phyloP scores from a whole-genome alignment of 2,113 vertebrate species.

The Cisticola juncidis region DNA sequence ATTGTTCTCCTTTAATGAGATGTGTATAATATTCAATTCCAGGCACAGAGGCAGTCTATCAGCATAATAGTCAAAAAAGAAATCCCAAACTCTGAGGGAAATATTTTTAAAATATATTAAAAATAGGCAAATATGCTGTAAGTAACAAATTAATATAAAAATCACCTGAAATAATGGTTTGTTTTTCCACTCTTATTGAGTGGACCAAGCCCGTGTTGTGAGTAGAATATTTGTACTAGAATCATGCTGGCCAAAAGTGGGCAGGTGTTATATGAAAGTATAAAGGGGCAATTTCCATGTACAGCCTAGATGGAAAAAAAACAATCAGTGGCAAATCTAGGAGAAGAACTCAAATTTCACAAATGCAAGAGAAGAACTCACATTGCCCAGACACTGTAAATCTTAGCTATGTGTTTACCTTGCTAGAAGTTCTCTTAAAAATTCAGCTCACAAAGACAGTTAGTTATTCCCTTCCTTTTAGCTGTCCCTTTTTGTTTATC shows the following conservation, averaged over 20 bases:
- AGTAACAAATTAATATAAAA: not conserved
- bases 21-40: not conserved
- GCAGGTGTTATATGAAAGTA: rapidly evolving
- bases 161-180: not conserved
- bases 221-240: not conserved
- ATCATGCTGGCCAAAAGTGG: not conserved
- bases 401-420: not conserved
- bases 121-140: not conserved
- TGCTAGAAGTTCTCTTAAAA: not conserved
- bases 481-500: not conserved
- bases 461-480: not conserved
- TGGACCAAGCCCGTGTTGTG: not conserved
- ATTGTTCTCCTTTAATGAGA: not conserved
- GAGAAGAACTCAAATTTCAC: not conserved
- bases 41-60: not conserved
- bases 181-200: not conserved
- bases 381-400: not conserved
- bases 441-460: not conserved
- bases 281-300: not conserved
- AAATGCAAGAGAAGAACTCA: not conserved
- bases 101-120: not conserved
- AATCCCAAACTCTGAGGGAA: not conserved
- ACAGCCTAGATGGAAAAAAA: not conserved
- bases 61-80: not conserved
- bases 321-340: not conserved